phyloP scores from a whole-genome alignment of 2,888 invertebrate genomes.

The Stenotaenia linearis region DNA sequence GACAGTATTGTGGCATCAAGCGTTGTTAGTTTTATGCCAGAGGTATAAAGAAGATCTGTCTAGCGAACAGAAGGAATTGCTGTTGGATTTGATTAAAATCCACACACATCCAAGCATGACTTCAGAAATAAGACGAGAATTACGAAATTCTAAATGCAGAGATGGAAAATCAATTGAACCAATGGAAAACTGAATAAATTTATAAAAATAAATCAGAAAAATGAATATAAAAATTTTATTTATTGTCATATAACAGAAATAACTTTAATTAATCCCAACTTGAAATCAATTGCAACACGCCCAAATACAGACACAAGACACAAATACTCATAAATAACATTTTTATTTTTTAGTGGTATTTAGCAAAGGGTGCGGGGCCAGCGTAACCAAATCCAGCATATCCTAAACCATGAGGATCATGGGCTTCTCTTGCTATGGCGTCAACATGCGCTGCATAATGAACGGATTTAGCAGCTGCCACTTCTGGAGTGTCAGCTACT shows the following conservation, averaged over 20 bases:
- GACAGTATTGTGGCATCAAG: constrained; percentile 97
- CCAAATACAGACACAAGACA: no score
- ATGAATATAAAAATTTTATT: background rate
- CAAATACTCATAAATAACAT: background rate
- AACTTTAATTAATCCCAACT: no score
- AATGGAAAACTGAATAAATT: background rate
- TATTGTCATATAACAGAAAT: background rate
- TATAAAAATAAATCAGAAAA: background rate
- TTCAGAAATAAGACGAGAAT: constrained; percentile 76
- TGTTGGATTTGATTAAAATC: constrained; percentile 69
- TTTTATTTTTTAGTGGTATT: background rate
- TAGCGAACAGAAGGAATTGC: constrained; percentile 80
- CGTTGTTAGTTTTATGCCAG: constrained; percentile 86
- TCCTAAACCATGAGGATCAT: background rate
- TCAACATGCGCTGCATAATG: background rate
- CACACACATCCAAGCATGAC: constrained; percentile 65
- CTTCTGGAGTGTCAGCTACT: constrained; percentile 19
- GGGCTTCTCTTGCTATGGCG: background rate
- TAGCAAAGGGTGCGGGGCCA: background rate
- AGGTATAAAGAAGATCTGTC: constrained; percentile 93
- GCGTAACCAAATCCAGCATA: background rate
- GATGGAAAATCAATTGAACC: constrained; percentile 49
- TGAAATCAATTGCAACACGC: no score
- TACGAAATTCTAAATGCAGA: constrained; percentile 74
- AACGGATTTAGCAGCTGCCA: background rate